Evolutionary conservation across 2,113 vertebrate genomes (phyloP), one percentile per base, ranked within the genome.

Genomic region (Trichechus manatus): DNA sequence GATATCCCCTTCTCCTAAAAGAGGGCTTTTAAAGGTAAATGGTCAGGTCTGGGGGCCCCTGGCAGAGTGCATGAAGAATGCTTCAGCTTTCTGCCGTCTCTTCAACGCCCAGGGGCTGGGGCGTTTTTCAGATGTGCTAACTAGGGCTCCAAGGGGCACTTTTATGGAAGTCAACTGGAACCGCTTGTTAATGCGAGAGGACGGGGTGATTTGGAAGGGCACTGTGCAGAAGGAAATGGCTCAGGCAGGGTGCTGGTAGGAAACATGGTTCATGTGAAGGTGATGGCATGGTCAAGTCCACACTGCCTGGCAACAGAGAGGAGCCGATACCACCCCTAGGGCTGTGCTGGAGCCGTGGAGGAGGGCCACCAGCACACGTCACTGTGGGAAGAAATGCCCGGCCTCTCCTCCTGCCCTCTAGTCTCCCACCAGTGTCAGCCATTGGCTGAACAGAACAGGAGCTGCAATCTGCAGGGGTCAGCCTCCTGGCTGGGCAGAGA

Each of bases 1-100:
- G 0, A 31, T 33, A 20, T 27, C 27, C 25, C 27, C 22, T 80
- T 56, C 7, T 68, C 13, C 17, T 11, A 2, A 19, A 64, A n/a
- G n/a, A 82, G 23, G 44, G 27, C 63, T 66, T 90, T 89, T 25
- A 36, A 80, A 75, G 75, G 56, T 87, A 15, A 20, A 85, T 77
- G 4, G 6, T 75, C 68, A 63, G 9, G 7, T 84, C 33, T 72
- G 20, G 33, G n/a, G 27, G 75, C 11, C 33, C 84, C 20, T 42
- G 50, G 47, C 29, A 64, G 68, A 9, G 75, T 39, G 36, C 53
- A 33, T 74, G 74, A 85, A 44, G 86, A 47, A 14, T 47, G 27
- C 66, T 68, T 68, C 15, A 70, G 47, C 64, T 70, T 82, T 63
- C 56, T 77, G n/a, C 64, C 20, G 0, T 47, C 19, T 42, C 14